These are phyloP conservation scores for Syrmaticus mikado DNA, from an alignment of 2,113 vertebrate species.

Conservation along the genomic window DNA sequence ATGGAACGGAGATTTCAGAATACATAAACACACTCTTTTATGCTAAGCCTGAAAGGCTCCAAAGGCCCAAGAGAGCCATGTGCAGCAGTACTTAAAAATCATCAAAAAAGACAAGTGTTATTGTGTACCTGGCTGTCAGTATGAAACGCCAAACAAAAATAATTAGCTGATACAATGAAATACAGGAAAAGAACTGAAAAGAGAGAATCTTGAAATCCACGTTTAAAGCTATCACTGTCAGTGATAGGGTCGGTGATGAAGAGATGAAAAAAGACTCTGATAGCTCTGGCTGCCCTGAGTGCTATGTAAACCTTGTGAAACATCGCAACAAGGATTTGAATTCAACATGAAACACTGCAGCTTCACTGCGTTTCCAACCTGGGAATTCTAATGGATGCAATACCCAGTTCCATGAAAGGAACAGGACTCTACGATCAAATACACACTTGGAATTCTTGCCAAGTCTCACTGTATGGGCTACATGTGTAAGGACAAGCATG, in stretches of 20 bases:
- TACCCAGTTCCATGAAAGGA: background rate
- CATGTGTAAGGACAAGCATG: rapidly evolving
- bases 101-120: slow-evolving; percentile 2
- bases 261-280: background rate
- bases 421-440: rapidly evolving
- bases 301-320: background rate
- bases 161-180: background rate
- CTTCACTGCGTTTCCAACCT: rapidly evolving
- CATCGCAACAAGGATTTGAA: background rate
- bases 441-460: background rate
- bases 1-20: background rate
- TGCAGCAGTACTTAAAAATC: background rate
- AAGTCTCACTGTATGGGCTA: background rate
- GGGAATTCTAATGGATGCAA: background rate
- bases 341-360: rapidly evolving
- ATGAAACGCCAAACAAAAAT: slow-evolving; percentile 23
- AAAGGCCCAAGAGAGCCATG: background rate
- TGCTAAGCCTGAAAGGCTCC: slow-evolving; percentile 20
- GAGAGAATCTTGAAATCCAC: background rate
- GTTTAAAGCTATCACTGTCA: background rate
- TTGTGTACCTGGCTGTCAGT: background rate
- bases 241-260: no score
- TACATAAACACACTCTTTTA: background rate
- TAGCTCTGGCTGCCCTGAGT: background rate
- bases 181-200: background rate